phyloP scores from a whole-genome alignment of 2,113 vertebrate genomes.

The Saimiri boliviensis region DNA sequence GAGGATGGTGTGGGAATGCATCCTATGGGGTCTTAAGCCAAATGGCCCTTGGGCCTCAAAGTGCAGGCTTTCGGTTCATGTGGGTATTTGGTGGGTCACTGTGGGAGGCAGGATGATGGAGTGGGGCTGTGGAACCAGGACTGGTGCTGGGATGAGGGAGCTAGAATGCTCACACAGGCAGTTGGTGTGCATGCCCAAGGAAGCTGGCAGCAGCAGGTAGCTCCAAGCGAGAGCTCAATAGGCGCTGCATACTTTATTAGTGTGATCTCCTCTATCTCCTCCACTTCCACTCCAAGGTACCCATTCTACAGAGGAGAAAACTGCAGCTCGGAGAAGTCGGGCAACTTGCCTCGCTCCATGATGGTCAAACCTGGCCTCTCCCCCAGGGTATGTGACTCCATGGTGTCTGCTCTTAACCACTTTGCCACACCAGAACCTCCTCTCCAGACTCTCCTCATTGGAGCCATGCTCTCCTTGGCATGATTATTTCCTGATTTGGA shows the following conservation, averaged over 20 bases:
- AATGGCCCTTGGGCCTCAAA: not conserved
- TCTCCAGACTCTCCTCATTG: not conserved
- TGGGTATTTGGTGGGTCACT: not conserved
- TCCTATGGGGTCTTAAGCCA: not conserved
- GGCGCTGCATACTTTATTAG: not conserved
- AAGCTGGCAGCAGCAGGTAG: rapidly evolving
- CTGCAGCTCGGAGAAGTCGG: not conserved
- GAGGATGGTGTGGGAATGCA: not conserved
- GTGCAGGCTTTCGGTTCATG: not conserved
- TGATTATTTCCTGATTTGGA: not conserved
- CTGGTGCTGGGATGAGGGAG: not conserved
- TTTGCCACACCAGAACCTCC: not conserved
- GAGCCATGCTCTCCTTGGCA: not conserved
- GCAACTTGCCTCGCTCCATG: not conserved
- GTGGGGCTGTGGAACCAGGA: not conserved
- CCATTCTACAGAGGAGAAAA: not conserved
- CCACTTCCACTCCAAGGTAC: not conserved
- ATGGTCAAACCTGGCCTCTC: not conserved
- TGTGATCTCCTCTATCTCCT: not conserved
- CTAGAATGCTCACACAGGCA: rapidly evolving
- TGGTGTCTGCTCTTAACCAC: not conserved
- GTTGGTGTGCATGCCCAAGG: too few relatives aligned
- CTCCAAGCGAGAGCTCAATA: rapidly evolving
- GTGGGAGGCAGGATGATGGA: not conserved
- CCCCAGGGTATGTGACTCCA: not conserved